These are phyloP conservation scores for Conchocele bisecta DNA, from an alignment of 2,888 invertebrate genomes.

Conservation along the genomic window DNA sequence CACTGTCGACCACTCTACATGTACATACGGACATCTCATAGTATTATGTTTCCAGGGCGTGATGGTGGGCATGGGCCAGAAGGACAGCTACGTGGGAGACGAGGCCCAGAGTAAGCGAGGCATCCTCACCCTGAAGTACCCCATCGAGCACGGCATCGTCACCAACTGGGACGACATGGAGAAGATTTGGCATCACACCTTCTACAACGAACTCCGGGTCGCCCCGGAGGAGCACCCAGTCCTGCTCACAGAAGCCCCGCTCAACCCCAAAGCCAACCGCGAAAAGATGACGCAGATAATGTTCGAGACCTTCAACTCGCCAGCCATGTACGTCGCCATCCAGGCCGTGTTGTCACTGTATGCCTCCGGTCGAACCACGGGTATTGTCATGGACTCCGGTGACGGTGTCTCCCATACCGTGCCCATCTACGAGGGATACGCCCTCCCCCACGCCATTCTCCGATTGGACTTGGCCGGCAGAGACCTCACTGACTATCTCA, in stretches of 20 bases:
- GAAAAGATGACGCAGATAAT: constrained; percentile 91
- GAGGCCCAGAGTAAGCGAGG: constrained; percentile 7
- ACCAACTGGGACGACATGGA: constrained; percentile 83
- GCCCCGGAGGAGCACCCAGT: constrained; percentile 86
- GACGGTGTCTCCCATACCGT: constrained; percentile 98
- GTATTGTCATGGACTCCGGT: constrained; percentile 88
- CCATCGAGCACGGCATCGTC: constrained; percentile 84
- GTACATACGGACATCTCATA: too few relatives aligned
- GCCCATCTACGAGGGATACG: constrained; percentile 96
- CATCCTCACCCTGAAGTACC: constrained; percentile 33
- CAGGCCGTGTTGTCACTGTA: constrained; percentile 96
- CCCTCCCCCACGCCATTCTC: constrained; percentile 94
- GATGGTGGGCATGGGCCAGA: constrained; percentile 66
- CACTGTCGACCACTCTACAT: too few relatives aligned
- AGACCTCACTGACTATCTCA: constrained; percentile 84
- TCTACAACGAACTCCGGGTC: constrained; percentile 81
- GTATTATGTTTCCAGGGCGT: constrained; percentile 48
- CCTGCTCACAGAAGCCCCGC: constrained; percentile 92
- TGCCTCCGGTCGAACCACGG: constrained; percentile 88
- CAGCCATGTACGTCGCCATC: constrained; percentile 97
- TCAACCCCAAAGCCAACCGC: constrained; percentile 96
- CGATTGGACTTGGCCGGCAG: constrained; percentile 48
- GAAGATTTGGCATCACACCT: constrained; percentile 81
- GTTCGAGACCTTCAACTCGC: constrained; percentile 91
- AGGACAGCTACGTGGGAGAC: constrained; percentile 69